Conservation (phyloP, 2,113 vertebrate species). For the Xerus inauris region DNA sequence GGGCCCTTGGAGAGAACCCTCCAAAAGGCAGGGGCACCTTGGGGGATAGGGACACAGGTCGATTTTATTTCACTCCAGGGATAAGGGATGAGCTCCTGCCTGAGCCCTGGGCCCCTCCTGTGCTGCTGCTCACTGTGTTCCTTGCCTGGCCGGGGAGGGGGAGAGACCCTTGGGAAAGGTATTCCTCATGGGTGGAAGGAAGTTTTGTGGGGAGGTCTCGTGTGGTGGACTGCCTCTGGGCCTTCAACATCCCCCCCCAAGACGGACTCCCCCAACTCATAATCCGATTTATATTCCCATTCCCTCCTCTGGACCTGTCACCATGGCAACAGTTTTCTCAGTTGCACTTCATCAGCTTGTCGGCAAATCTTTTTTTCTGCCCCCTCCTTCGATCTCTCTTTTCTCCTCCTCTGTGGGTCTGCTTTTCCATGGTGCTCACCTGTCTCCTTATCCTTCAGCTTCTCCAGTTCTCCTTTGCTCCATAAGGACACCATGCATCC, state of each 20-base stretch:
- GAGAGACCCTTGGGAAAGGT: neutral
- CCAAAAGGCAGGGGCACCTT: neutral
- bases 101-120: neutral
- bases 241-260: neutral
- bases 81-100: neutral
- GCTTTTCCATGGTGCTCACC: neutral
- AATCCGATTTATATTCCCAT: constrained; percentile 93
- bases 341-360: constrained; percentile 86
- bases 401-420: neutral
- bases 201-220: neutral
- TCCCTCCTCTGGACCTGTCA: constrained; percentile 92
- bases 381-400: neutral
- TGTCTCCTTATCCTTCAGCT: neutral
- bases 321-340: constrained; percentile 96
- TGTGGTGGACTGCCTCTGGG: neutral
- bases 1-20: neutral
- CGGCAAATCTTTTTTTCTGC: constrained; percentile 70
- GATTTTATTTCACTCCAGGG: neutral
- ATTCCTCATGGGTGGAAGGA: neutral
- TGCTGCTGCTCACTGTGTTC: neutral
- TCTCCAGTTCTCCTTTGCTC: neutral
- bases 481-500: neutral
- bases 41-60: neutral
- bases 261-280: constrained; percentile 74
- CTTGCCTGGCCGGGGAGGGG: neutral